Conservation (phyloP, 2,888 invertebrate genomes). For the Syrphus vitripennis region DNA sequence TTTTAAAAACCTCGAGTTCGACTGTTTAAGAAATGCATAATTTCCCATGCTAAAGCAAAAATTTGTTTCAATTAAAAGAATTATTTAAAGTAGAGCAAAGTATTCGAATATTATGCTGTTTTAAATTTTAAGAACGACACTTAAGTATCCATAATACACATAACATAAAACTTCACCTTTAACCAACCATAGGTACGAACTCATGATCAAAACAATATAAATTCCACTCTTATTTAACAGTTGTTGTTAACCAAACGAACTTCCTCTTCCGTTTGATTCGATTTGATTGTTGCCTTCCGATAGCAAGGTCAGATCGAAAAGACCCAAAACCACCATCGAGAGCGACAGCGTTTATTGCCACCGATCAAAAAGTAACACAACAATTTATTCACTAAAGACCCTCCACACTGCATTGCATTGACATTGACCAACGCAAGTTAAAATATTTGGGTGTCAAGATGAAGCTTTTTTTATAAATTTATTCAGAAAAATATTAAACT, state of each 20-base stretch:
- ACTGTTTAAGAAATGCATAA: no score
- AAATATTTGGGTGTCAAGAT: neutral
- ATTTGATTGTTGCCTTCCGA: conserved; percentile 5
- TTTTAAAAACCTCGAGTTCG: no score
- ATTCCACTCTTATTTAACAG: neutral
- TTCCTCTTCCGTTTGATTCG: conserved; percentile 49
- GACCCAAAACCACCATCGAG: neutral
- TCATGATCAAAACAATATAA: conserved; percentile 26
- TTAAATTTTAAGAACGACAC: neutral
- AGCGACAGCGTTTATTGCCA: neutral
- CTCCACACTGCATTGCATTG: conserved; percentile 36
- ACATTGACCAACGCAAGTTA: conserved; percentile 27
- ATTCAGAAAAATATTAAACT: neutral
- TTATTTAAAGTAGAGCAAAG: neutral
- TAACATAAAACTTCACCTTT: neutral
- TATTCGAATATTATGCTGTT: neutral
- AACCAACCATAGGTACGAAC: neutral
- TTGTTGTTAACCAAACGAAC: conserved; percentile 2
- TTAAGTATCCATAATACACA: neutral
- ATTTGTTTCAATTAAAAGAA: no score
- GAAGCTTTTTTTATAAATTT: neutral
- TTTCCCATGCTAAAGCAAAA: no score
- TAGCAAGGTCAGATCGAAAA: conserved; percentile 18
- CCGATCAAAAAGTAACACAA: neutral
- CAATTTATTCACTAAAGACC: neutral